Conservation (phyloP, 1,140 invertebrate species). For the Monomorium pharaonis region DNA sequence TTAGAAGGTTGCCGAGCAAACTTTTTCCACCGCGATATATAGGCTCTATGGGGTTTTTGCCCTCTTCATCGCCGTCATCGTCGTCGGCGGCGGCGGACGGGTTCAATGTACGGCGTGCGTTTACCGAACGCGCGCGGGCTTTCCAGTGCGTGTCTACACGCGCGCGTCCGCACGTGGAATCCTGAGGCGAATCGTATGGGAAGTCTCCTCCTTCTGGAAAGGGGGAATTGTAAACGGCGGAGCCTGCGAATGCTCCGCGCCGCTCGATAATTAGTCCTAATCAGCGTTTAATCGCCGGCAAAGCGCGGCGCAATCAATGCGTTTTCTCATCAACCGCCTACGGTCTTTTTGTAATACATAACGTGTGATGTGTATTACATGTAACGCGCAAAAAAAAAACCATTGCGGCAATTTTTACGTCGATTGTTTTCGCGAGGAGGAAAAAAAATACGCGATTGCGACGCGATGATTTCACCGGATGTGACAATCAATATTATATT, state of each 20-base stretch:
- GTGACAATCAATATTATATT: neutral
- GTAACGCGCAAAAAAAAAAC: neutral
- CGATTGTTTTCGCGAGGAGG: neutral
- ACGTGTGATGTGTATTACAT: too few species aligned
- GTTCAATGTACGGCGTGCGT: constrained; percentile 67
- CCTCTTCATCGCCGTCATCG: constrained; percentile 8
- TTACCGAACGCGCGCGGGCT: constrained; percentile 57
- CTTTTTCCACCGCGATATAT: neutral
- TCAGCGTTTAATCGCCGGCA: constrained; percentile 61
- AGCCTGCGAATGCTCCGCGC: constrained; percentile 14
- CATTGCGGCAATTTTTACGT: neutral
- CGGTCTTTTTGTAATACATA: too few species aligned
- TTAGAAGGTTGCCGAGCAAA: neutral
- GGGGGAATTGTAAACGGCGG: constrained; percentile 51
- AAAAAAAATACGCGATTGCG: neutral
- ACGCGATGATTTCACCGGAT: neutral
- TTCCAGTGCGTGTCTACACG: constrained; percentile 68
- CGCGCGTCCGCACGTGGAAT: constrained; percentile 64
- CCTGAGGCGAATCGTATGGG: constrained; percentile 49
- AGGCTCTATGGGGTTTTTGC: constrained; percentile 30
- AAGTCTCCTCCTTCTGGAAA: constrained; percentile 29
- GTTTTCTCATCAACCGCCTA: constrained; percentile 58
- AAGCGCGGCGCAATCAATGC: constrained; percentile 63
- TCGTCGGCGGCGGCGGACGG: constrained; percentile 11
- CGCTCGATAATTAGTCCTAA: constrained; percentile 69